Evolutionary conservation across 2,888 invertebrate species (phyloP).

Genomic region (Fragum sueziense): DNA sequence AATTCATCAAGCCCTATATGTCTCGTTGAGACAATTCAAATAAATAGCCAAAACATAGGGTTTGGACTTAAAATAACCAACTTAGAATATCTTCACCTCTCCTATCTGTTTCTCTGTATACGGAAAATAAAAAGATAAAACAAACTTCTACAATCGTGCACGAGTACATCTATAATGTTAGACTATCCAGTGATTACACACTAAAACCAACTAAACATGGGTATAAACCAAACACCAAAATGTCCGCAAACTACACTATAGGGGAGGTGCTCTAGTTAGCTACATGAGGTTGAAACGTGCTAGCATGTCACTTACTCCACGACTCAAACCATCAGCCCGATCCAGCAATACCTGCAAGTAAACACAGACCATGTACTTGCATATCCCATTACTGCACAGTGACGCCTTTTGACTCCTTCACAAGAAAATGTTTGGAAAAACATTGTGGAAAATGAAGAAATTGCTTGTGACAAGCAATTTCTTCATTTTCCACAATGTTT

Average conservation of each 20-base stretch:
- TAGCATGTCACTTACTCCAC: conserved; percentile 66
- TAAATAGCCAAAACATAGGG: neutral
- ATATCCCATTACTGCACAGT: no score
- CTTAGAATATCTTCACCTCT: neutral
- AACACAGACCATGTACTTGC: neutral
- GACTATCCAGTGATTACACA: neutral
- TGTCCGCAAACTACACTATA: neutral
- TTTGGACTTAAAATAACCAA: neutral
- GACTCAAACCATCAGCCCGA: conserved; percentile 61
- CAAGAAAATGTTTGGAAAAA: no score
- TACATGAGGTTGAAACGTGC: conserved; percentile 50
- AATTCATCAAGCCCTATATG: neutral
- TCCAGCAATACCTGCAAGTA: conserved; percentile 56
- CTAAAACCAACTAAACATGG: neutral
- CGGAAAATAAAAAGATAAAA: neutral
- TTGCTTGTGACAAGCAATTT: no score
- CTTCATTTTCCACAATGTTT: no score
- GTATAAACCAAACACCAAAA: neutral
- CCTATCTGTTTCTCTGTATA: no score
- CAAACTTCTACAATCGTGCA: neutral
- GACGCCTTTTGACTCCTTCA: no score
- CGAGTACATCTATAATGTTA: neutral
- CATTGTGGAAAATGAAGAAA: no score
- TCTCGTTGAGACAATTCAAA: neutral
- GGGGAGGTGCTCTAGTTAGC: conserved; percentile 16